Base-by-base conservation (phyloP, 1,140 invertebrate species). In the Globodera ellingtonae region DNA sequence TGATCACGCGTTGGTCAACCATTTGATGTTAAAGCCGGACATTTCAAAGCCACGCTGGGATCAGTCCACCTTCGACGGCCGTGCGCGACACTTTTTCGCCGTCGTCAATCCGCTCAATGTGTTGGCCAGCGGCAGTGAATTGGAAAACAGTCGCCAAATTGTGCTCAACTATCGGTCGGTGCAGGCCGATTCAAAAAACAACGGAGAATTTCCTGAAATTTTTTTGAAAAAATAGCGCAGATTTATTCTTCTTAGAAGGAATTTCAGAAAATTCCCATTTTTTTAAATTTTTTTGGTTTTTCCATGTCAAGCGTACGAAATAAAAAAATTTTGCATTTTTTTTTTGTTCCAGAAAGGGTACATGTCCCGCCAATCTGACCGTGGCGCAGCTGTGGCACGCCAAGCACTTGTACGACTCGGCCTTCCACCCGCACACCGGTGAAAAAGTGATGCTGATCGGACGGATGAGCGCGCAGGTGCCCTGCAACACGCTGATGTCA, bases 381-480 rank as follows among this genome's bases (percentile, higher is more conserved):
- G 91, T 92, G 71, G 93, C 96, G 83, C 93, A 98, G 86, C 90
- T 99, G 9, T 94, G 97, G 90, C 92, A 52, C 10, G 95, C 96
- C 0, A 98, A 98, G 90, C 94, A 97, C 89, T 90, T 98, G 0
- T 98, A 97, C 89, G 96, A 97, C 89, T 98, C 96, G 3, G 96
- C 97, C 0, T 99, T 95, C 90, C 97, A 99, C 91, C 97, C 97
- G 0, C 96, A 99, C 35, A 35, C 35, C 35, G 35, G 35, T 35
- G 35, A 35, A 35, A 35, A 35, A 35, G 35, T 35, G 35, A 35
- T 35, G 35, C 35, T 35, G 35, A 35, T 35, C 1, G 35, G 35
- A 35, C 91, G 97, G 85, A 99, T 99, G 97, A 97, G 95, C 46
- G 97, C 97, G 87, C 97, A 99, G 91, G 95, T 98, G 71, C 97